These are phyloP conservation scores for Andrena dorsata DNA, from an alignment of 2,888 invertebrate species.

Conservation along the genomic window DNA sequence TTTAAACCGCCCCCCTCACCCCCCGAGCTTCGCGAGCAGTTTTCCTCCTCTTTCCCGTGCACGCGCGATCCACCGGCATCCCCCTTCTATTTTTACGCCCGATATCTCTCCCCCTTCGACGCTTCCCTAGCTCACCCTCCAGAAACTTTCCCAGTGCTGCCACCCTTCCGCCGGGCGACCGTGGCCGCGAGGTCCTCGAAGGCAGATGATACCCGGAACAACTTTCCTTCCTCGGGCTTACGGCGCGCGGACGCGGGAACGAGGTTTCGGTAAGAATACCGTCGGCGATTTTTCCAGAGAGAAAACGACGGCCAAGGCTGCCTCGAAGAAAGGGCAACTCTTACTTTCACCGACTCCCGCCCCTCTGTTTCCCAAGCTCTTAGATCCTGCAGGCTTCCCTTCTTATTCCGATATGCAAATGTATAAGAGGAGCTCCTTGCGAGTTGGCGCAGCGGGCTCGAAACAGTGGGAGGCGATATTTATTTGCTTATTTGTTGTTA, in stretches of 20 bases:
- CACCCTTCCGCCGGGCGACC: conserved; percentile 54
- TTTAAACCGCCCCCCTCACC: not conserved
- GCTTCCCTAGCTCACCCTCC: conserved; percentile 57
- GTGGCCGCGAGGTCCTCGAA: conserved; percentile 31
- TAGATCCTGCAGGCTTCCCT: not conserved
- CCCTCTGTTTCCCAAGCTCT: not conserved
- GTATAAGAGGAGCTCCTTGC: not conserved
- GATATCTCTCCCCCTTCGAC: conserved; percentile 48
- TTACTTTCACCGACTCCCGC: conserved; percentile 37
- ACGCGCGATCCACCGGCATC: not conserved
- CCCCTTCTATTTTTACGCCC: conserved; percentile 51
- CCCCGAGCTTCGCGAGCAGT: not conserved
- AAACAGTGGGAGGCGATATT: not conserved
- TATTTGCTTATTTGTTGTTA: not conserved
- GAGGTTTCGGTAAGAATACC: conserved; percentile 24
- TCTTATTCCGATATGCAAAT: not conserved
- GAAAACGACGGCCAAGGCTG: not conserved
- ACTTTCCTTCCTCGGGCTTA: conserved; percentile 66
- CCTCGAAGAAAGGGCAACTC: conserved; percentile 8
- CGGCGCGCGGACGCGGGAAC: conserved; percentile 14
- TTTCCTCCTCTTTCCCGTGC: conserved; percentile 28
- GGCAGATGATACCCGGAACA: conserved; percentile 66
- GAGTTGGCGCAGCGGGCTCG: not conserved
- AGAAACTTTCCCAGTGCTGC: conserved; percentile 63
- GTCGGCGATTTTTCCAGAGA: conserved; percentile 16